Conservation (phyloP, 2,888 invertebrate species). For the Zootermopsis nevadensis region DNA sequence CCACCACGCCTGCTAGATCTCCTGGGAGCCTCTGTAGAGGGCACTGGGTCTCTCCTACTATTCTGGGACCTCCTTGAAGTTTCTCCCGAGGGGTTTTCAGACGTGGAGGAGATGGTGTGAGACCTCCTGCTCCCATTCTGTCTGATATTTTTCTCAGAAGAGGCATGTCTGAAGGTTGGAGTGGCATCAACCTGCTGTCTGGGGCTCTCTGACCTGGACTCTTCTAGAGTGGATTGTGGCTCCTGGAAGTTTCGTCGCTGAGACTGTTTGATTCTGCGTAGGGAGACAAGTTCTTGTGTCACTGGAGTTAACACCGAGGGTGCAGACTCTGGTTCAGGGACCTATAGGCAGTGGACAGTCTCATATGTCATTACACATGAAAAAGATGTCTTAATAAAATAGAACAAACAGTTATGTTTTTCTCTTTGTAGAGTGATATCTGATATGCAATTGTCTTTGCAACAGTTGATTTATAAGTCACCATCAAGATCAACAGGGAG, state of each 20-base stretch:
- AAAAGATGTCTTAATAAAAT: too few species aligned
- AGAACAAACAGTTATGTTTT: too few species aligned
- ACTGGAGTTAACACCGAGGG: slow-evolving; percentile 29
- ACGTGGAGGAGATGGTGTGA: not conserved
- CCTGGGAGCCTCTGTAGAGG: not conserved
- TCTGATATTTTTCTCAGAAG: not conserved
- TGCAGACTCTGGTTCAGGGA: slow-evolving; percentile 21
- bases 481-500: too few species aligned
- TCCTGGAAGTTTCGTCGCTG: not conserved
- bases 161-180: not conserved
- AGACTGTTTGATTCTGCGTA: slow-evolving; percentile 12
- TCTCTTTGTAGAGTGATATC: too few species aligned
- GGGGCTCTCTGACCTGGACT: not conserved
- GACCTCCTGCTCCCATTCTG: not conserved
- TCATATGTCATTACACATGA: too few species aligned
- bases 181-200: not conserved
- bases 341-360: not conserved
- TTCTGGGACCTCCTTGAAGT: slow-evolving; percentile 6
- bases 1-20: not conserved
- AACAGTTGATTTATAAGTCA: too few species aligned
- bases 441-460: too few species aligned
- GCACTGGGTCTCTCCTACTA: not conserved
- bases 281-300: slow-evolving; percentile 1
- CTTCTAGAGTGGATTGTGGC: not conserved
- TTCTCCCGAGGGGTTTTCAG: not conserved